These are phyloP conservation scores for Macrophya annulata DNA, from an alignment of 2,888 invertebrate species.

Conservation along the genomic window DNA sequence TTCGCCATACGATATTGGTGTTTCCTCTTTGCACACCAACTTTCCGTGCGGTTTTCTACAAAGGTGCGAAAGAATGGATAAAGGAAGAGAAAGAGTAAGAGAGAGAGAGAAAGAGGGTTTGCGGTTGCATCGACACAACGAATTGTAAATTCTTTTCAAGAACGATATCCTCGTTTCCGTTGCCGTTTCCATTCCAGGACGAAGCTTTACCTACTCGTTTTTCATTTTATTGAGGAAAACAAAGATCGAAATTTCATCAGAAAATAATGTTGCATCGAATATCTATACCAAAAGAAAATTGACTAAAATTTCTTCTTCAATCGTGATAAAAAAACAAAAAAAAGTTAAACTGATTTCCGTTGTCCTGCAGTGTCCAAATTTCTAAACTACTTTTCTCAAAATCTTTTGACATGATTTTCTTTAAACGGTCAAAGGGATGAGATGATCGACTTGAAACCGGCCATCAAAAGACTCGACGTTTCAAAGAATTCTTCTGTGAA, in stretches of 20 bases:
- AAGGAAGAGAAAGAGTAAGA: too few species aligned
- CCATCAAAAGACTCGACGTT: background rate
- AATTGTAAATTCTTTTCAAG: conserved; percentile 40
- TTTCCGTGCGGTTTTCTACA: background rate
- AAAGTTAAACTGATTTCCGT: background rate
- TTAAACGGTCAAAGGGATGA: background rate
- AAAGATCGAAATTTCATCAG: conserved; percentile 1
- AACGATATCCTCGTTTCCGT: conserved; percentile 9
- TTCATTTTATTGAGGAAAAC: conserved; percentile 4
- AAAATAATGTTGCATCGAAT: background rate
- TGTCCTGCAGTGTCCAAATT: background rate
- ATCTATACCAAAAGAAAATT: background rate
- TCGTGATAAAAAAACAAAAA: background rate
- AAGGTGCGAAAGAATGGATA: conserved; percentile 19
- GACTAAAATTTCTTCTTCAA: background rate
- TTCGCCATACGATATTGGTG: conserved; percentile 15
- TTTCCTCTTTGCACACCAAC: conserved; percentile 27
- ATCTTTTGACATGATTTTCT: background rate
- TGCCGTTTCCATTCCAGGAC: background rate
- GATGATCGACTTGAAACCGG: conserved; percentile 21
- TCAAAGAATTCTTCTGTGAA: background rate
- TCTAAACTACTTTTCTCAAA: background rate
- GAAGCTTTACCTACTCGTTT: background rate
- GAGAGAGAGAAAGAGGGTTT: background rate
- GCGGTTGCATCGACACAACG: conserved; percentile 41